Base-by-base conservation (phyloP, 2,888 invertebrate genomes). In the Drosophila conformis region DNA sequence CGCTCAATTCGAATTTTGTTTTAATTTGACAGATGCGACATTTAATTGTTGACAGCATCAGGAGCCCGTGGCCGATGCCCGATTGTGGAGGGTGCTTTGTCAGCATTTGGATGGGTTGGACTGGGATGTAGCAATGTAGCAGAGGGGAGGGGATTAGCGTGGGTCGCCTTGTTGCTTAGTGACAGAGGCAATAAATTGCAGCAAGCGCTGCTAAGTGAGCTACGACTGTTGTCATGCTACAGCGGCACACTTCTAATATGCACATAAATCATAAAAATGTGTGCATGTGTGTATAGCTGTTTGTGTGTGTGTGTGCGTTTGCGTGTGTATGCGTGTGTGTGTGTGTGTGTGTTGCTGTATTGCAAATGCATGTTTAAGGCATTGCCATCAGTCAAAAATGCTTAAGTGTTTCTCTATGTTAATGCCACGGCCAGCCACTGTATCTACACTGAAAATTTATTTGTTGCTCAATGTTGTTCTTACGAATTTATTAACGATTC, bases 391-490 rank as follows among this genome's bases (percentile, higher is more conserved):
- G 86, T 84, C 84, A 84, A 77, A 85, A 74, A 71, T 80, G 80
- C 67, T 89, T 82, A 87, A 84, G 86, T 83, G 86, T 87, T 80
- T 85, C 86, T 82, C 80, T 74, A 89, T 84, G 84, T 89, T 87
- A 84, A 87, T 89, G 85, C 79, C 72, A 69, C 40, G 64, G 81
- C 57, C 81, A 69, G 76, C 57, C 71, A 51, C 42, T 60, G 36
- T 38, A 58, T 68, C 59, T 56, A 46, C 57, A 56, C 56, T 27
- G 56, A 27, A 33, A 33, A 25, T 15, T 21, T 53, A 1, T 53
- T 4, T 18, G 8, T 1, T 2, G 0, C 15, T 36, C 36, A 7
- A 36, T 15, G 15, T 36, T 36, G 15, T 2, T 36, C 10, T 8
- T 33, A 33, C 10, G 4, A 33, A 33, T 10, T 33, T 36, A 36